Conservation (phyloP, 2,888 invertebrate genomes). For the Xanthostigma xanthostigma region DNA sequence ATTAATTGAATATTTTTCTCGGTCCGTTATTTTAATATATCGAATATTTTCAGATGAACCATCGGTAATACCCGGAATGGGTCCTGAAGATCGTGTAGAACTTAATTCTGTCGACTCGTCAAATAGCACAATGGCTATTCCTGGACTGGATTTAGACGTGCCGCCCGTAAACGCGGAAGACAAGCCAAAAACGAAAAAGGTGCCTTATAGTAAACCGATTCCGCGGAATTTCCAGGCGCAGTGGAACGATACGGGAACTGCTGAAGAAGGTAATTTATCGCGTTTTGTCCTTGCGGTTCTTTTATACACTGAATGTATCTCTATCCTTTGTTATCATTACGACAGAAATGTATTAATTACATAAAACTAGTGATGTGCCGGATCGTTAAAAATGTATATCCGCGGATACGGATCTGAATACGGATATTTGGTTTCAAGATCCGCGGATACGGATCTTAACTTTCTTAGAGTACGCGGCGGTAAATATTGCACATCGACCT, state of each 20-base stretch:
- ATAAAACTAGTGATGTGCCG: no score
- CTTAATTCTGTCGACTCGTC: constrained; percentile 60
- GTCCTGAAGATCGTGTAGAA: constrained; percentile 88
- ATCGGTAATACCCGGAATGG: constrained; percentile 88
- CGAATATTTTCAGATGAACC: constrained; percentile 43
- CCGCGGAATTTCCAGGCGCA: constrained; percentile 94
- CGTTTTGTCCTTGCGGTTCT: no score
- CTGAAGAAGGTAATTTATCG: constrained; percentile 24
- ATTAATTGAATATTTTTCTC: constrained; percentile 4
- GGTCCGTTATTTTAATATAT: constrained; percentile 1
- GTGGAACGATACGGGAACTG: constrained; percentile 69
- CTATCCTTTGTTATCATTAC: no score
- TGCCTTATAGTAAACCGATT: constrained; percentile 91
- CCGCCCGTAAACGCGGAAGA: constrained; percentile 44
- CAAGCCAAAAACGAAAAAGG: constrained; percentile 61
- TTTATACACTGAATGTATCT: no score
- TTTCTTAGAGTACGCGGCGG: no score
- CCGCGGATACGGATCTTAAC: no score
- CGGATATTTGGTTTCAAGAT: no score
- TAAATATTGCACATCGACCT: no score
- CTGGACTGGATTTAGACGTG: constrained; percentile 72
- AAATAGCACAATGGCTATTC: constrained; percentile 59
- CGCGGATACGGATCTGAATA: no score
- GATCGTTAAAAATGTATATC: no score
- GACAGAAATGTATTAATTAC: no score